Evolutionary conservation across 2,797 vertebrate species (phyloP), one percentile per base, ranked within the genome.

Genomic region (Oryzias dopingdopingensis): DNA sequence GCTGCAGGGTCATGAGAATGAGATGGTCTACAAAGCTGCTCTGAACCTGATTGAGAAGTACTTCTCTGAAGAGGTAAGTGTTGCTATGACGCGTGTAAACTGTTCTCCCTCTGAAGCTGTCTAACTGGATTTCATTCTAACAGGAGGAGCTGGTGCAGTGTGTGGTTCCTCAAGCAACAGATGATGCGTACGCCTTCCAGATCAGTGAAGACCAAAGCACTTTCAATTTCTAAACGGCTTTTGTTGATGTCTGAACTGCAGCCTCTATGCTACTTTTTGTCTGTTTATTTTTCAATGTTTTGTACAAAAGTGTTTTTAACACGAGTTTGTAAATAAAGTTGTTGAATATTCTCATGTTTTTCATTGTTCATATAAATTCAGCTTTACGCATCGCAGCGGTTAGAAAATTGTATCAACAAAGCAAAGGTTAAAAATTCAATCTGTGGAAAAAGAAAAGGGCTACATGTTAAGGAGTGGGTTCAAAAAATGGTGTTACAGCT

Each of bases 31-130:
- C 83, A 98, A 94, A 81, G 93, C 95, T 1, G 87, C 96, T 0
- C 90, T 97, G 43, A 91, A 89, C 59, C 82, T 99, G 41, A 98
- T 99, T 52, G 96, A 98, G 80, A 98, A 97, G 62, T 99, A 98
- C 48, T 99, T 99, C 83, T 96, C 95, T 54, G 92, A 90, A 29
- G 96, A 97, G 90, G 96, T 97, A 52, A 68, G 93, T 63, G 1
- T 8, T 5, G n/a, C 7, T 1, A n/a, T 3, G 20, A n/a, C 40
- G 7, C 0, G 7, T 5, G 2, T 16, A 0, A 23, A 29, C 2
- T 2, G 3, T 44, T 22, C 16, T 22, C 23, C 45, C 1, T n/a
- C 1, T 2, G 32, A 3, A 32, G 1, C 43, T 13, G 0, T 26
- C n/a, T 37, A 1, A 1, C 14, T 45, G 45, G 6, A 1, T 42